Conservation (phyloP, 1,140 invertebrate species). For the Amyelois transitella region DNA sequence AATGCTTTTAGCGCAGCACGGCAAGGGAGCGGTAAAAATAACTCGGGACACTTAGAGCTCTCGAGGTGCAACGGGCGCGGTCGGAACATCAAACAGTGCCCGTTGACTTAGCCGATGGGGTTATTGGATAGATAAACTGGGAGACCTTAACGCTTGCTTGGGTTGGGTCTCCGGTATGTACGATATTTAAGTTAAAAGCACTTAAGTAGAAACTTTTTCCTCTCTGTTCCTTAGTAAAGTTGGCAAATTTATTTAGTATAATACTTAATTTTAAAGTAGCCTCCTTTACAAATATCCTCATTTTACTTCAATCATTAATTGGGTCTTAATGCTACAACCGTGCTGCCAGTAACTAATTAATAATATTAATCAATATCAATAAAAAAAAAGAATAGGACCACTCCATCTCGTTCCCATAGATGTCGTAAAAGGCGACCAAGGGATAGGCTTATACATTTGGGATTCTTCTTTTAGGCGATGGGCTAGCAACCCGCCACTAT, state of each 20-base stretch:
- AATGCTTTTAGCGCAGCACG: slow-evolving; percentile 59
- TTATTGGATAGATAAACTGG: slow-evolving; percentile 56
- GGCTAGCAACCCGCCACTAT: too few relatives aligned
- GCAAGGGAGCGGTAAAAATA: slow-evolving; percentile 51
- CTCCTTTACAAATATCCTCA: too few relatives aligned
- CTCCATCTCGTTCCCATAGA: too few relatives aligned
- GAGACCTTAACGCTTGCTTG: slow-evolving; percentile 16
- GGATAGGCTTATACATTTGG: too few relatives aligned
- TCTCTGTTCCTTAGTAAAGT: background rate
- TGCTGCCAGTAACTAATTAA: too few relatives aligned
- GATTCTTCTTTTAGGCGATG: too few relatives aligned
- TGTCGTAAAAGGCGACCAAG: too few relatives aligned
- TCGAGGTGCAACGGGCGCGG: slow-evolving; percentile 34
- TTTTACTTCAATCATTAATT: too few relatives aligned
- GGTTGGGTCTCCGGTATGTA: background rate
- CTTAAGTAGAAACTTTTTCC: background rate
- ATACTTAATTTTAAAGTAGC: too few relatives aligned
- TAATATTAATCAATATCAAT: too few relatives aligned
- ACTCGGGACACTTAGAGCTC: slow-evolving; percentile 44
- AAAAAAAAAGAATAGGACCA: too few relatives aligned
- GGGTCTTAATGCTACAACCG: too few relatives aligned
- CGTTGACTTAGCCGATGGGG: slow-evolving; percentile 54
- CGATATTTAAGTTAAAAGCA: slow-evolving; percentile 1
- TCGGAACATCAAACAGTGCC: slow-evolving; percentile 40
- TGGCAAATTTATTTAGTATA: background rate